phyloP scores from a whole-genome alignment of 2,113 vertebrate genomes.

The Boleophthalmus pectinirostris region DNA sequence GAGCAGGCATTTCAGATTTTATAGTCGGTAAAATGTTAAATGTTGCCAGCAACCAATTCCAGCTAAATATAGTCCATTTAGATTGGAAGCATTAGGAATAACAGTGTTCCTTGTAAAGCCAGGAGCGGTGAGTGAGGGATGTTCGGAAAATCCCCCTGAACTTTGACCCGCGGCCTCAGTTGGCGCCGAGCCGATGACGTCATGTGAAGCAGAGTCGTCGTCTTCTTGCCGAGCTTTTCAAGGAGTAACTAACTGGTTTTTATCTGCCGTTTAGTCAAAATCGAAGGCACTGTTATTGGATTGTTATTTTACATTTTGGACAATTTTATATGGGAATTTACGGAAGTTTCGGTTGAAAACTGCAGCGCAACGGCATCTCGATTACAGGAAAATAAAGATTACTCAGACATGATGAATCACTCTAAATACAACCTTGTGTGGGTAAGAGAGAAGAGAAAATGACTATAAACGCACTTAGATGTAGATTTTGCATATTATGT shows the following conservation, averaged over 20 bases:
- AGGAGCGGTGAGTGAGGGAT: not conserved
- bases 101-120: not conserved
- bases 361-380: too few species aligned
- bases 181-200: not conserved
- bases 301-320: too few species aligned
- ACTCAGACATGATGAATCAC: too few species aligned
- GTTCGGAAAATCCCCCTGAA: conserved; percentile 2
- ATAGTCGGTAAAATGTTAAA: not conserved
- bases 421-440: too few species aligned
- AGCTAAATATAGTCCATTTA: not conserved
- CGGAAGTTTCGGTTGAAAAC: too few species aligned
- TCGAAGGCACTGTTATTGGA: too few species aligned
- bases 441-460: too few species aligned
- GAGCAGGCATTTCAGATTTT: not conserved
- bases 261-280: too few species aligned
- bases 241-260: not conserved
- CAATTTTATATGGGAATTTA: too few species aligned
- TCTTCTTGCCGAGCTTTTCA: not conserved
- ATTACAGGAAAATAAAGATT: too few species aligned
- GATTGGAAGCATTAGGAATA: not conserved
- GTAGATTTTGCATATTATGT: too few species aligned
- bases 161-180: not conserved
- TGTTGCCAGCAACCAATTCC: not conserved
- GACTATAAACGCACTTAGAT: too few species aligned
- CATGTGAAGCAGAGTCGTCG: not conserved